Conservation (phyloP, 2,888 invertebrate genomes). For the Tuta absoluta region DNA sequence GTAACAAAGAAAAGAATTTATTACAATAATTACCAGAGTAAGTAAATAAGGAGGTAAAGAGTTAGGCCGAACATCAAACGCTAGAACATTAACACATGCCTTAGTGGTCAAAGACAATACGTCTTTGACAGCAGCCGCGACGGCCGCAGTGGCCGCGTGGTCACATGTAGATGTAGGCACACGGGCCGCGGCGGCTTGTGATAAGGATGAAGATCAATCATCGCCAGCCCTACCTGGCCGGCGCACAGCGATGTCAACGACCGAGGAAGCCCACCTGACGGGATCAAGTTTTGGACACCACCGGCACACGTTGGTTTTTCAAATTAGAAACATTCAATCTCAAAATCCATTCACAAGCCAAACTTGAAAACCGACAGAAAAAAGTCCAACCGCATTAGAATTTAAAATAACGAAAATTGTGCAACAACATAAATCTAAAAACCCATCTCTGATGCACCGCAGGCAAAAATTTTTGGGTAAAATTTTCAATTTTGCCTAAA, state of each 20-base stretch:
- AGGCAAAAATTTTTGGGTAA: conserved; percentile 62
- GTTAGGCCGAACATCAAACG: background rate
- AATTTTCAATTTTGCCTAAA: conserved; percentile 73
- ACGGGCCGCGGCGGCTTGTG: conserved; percentile 63
- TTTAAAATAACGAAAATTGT: conserved; percentile 55
- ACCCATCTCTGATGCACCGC: conserved; percentile 66
- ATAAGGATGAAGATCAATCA: conserved; percentile 79
- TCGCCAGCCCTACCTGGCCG: conserved; percentile 74
- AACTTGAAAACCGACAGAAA: conserved; percentile 30
- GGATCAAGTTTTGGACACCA: conserved; percentile 64
- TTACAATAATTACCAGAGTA: conserved; percentile 27
- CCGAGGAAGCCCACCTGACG: conserved; percentile 66
- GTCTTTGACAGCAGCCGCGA: conserved; percentile 75
- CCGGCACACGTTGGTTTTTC: conserved; percentile 51
- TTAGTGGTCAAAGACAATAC: conserved; percentile 68
- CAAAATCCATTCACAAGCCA: conserved; percentile 33
- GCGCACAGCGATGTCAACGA: conserved; percentile 58
- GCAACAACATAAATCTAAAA: conserved; percentile 70
- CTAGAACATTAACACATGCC: conserved; percentile 60
- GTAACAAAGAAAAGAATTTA: conserved; percentile 59
- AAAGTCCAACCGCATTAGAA: conserved; percentile 46
- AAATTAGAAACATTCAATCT: conserved; percentile 53
- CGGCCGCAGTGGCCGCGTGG: conserved; percentile 61
- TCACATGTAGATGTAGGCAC: conserved; percentile 59
- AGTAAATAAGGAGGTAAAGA: conserved; percentile 17